Evolutionary conservation across 2,888 invertebrate genomes (phyloP).

Genomic region (Chouioia cunea): DNA sequence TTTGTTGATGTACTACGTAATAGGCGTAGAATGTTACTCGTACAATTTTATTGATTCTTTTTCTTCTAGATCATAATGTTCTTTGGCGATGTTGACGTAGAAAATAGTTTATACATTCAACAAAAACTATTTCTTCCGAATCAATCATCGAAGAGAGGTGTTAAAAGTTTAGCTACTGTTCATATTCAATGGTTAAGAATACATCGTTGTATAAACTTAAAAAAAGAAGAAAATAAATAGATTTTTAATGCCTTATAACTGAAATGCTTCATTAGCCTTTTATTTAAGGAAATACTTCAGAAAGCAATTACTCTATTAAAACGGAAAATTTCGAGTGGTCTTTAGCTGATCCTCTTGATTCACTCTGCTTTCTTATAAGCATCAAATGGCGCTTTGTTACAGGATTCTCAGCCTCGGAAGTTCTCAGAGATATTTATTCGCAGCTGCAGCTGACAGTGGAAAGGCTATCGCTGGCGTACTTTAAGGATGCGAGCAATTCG

Average conservation of each 20-base stretch:
- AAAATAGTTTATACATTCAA: too few species aligned
- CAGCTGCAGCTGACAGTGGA: slow-evolving; percentile 22
- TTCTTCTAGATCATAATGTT: slow-evolving; percentile 26
- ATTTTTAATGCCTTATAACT: background rate
- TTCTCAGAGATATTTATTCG: slow-evolving; percentile 36
- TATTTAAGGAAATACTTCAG: too few species aligned
- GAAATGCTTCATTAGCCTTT: too few species aligned
- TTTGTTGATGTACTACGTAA: background rate
- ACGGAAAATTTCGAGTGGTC: too few species aligned
- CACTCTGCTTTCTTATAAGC: slow-evolving; percentile 7
- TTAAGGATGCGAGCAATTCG: slow-evolving; percentile 32
- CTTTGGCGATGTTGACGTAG: too few species aligned
- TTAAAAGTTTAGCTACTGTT: too few species aligned
- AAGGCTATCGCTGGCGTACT: slow-evolving; percentile 14
- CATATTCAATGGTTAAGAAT: too few species aligned
- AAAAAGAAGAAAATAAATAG: background rate
- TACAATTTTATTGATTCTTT: slow-evolving; percentile 18
- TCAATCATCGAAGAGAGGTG: too few species aligned
- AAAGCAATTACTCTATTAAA: too few species aligned
- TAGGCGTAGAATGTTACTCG: slow-evolving; percentile 22
- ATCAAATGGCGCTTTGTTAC: slow-evolving; percentile 26
- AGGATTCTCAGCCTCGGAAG: background rate
- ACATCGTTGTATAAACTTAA: slow-evolving; percentile 3
- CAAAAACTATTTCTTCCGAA: too few species aligned
- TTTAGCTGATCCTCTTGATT: slow-evolving; percentile 12